Evolutionary conservation across 2,113 vertebrate species (phyloP).

Genomic region (Phyllopteryx taeniolatus): DNA sequence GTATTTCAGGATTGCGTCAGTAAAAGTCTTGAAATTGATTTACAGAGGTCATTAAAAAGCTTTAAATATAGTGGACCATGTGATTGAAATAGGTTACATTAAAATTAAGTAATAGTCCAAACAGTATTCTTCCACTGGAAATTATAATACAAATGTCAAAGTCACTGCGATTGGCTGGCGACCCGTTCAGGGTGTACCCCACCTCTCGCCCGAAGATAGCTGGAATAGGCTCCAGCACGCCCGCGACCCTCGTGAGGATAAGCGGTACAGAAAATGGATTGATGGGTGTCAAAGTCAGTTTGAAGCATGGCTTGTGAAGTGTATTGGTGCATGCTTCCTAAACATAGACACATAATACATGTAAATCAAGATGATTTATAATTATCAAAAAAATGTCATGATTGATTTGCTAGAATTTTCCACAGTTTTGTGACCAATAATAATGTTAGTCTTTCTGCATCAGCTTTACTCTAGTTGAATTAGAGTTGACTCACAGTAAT

Average conservation of each 20-base stretch:
- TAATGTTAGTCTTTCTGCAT: background rate
- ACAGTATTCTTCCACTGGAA: background rate
- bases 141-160: background rate
- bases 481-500: conserved; percentile 36
- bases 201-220: no score
- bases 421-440: background rate
- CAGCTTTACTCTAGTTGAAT: conserved; percentile 5
- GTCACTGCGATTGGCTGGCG: background rate
- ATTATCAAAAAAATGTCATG: no score
- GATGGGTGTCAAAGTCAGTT: background rate
- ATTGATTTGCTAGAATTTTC: no score
- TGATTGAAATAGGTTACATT: conserved; percentile 5
- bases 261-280: no score
- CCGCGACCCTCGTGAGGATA: no score
- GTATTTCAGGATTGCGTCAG: background rate
- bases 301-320: background rate
- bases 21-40: conserved; percentile 20
- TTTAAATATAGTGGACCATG: background rate
- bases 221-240: no score
- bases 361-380: background rate
- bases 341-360: background rate
- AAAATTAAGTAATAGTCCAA: background rate
- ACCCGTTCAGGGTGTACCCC: no score
- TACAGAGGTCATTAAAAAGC: background rate
- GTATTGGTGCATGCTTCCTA: background rate